A percentile compares a stretch with the other conserved stretches of the same genome.
Evolutionary conservation across 2,797 vertebrate genomes (phyloP).

Genomic region (Rhynchotus rufescens): DNA sequence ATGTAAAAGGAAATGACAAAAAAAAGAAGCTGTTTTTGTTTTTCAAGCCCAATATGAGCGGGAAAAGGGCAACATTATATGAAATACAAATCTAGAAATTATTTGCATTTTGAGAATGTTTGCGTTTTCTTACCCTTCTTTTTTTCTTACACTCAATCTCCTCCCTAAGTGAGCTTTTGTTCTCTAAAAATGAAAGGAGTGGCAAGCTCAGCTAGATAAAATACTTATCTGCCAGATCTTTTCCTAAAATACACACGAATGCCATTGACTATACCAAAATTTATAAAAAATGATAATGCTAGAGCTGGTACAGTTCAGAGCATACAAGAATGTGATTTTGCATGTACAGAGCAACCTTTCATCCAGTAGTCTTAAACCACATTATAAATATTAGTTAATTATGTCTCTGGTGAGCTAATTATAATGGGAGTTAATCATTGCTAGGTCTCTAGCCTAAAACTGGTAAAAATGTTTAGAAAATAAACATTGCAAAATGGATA

Average conservation of each 20-base stretch:
- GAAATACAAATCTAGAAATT: conserved; percentile 28
- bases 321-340: background rate
- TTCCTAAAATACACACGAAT: background rate
- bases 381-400: conserved; percentile 29
- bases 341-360: background rate
- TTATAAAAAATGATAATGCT: background rate
- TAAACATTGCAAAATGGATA: conserved; percentile 1
- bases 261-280: background rate
- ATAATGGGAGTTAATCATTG: conserved; percentile 35
- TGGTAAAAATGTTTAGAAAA: conserved; percentile 29
- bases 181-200: background rate
- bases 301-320: background rate
- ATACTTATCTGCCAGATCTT: background rate
- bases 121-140: conserved; percentile 4
- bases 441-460: conserved; percentile 19
- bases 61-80: conserved; percentile 28
- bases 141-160: background rate
- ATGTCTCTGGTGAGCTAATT: conserved; percentile 42
- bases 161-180: background rate
- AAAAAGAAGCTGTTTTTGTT: conserved; percentile 30
- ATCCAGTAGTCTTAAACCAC: conserved; percentile 3
- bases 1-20: conserved; percentile 56
- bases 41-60: conserved; percentile 53
- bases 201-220: background rate
- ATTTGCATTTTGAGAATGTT: conserved; percentile 49